Conservation (phyloP, 2,113 vertebrate genomes). For the Phrynosoma platyrhinos region DNA sequence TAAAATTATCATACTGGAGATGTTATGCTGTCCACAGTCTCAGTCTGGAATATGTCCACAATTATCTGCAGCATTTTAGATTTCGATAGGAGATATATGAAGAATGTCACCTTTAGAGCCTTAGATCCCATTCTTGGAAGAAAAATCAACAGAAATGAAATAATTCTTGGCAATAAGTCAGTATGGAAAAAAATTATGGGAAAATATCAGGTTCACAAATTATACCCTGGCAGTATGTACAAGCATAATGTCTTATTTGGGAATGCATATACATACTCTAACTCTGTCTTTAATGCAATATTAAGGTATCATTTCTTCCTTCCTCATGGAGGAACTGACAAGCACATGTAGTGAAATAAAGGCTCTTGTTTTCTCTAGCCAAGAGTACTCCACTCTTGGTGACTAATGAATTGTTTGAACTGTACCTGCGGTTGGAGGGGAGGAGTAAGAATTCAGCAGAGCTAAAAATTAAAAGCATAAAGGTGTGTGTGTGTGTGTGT, state of each 20-base stretch:
- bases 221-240: background rate
- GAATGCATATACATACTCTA: background rate
- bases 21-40: background rate
- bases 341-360: background rate
- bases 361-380: background rate
- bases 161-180: background rate
- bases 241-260: background rate
- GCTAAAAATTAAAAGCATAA: slow-evolving; percentile 48
- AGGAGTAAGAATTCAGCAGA: slow-evolving; percentile 65
- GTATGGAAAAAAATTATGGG: background rate
- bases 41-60: background rate
- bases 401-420: slow-evolving; percentile 60
- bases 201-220: background rate
- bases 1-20: background rate
- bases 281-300: background rate
- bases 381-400: background rate
- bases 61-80: background rate
- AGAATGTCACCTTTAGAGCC: too few species aligned
- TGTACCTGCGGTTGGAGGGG: slow-evolving; percentile 42
- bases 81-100: background rate
- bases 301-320: slow-evolving; percentile 23
- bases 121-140: too few species aligned
- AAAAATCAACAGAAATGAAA: too few species aligned
- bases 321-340: slow-evolving; percentile 21
- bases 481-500: background rate